Evolutionary conservation across 2,888 invertebrate genomes (phyloP).

Genomic region (Cryptus armator): DNA sequence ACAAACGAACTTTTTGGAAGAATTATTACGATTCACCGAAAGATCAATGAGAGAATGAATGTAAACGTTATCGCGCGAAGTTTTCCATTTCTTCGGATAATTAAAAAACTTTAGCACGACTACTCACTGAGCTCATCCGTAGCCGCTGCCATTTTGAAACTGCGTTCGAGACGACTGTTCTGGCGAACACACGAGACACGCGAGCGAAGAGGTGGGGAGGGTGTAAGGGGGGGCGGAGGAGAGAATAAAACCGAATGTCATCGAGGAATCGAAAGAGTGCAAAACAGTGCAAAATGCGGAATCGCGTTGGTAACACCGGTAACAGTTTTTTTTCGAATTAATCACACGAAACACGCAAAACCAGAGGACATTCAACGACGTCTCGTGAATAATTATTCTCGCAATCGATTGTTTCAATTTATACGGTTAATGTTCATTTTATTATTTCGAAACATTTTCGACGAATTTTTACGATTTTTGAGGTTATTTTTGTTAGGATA

Average conservation of each 20-base stretch:
- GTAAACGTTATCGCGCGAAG: not conserved
- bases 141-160: constrained; percentile 83
- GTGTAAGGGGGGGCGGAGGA: not conserved
- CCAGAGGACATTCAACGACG: not conserved
- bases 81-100: not conserved
- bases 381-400: not conserved
- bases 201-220: not conserved
- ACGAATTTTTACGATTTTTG: not conserved
- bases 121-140: constrained; percentile 83
- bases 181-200: not conserved
- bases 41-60: not conserved
- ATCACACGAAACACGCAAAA: not conserved
- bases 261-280: not conserved
- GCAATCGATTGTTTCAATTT: not conserved
- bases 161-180: constrained; percentile 33
- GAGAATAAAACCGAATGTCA: not conserved
- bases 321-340: not conserved
- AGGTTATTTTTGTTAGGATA: not conserved
- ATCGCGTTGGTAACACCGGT: not conserved
- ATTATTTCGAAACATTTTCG: not conserved
- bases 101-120: constrained; percentile 52
- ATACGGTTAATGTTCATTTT: not conserved
- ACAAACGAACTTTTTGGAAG: constrained; percentile 1
- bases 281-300: not conserved
- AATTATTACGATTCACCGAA: constrained; percentile 15